Base-by-base conservation (phyloP, 2,888 invertebrate species). In the Sericinus montela region DNA sequence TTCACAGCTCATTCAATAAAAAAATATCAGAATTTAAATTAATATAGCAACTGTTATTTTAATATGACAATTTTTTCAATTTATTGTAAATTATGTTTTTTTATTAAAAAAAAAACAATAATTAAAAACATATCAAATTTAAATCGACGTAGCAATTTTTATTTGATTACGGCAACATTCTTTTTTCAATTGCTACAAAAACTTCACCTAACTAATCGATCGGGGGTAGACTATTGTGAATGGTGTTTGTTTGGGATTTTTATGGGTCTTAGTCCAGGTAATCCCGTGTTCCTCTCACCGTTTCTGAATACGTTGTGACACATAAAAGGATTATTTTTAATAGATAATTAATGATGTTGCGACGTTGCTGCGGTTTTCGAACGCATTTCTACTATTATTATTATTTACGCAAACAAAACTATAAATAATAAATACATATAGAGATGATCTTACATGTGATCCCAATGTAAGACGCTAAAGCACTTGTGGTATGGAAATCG, bases 241-340 rank as follows among this genome's bases (percentile, higher is more conserved):
- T 72, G 76, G 77, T 82, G 79, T 84, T 81, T 79, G 77, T 69
- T 73, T 70, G 71, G 67, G 81, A 80, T 82, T 61, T 84, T 80
- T 81, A 78, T 75, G 75, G 75, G 74, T 73, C 67, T 82, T 74
- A 80, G 78, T 74, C 75, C 81, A 82, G 79, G 86, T 88, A 88
- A 88, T 87, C 84, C 77, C 61, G 55, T 81, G 83, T 83, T 74
- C n/a, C 83, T 83, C 81, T 79, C 75, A 68, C 72, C 62, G 62
- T 48, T 49, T 48, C 53, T 72, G 67, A 81, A 85, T 83, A 65
- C 73, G 78, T 80, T 87, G 72, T 85, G 85, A 87, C 85, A 69
- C 72, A 72, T 81, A 80, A 81, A 86, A 75, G 86, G 87, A 87
- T 88, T 86, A 86, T 72, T 79, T 75, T 70, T 86, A 84, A 87